A percentile compares a stretch with the other conserved stretches of the same genome.
Conservation (phyloP, 1,140 invertebrate species). For the Drosophila malerkotliana region DNA sequence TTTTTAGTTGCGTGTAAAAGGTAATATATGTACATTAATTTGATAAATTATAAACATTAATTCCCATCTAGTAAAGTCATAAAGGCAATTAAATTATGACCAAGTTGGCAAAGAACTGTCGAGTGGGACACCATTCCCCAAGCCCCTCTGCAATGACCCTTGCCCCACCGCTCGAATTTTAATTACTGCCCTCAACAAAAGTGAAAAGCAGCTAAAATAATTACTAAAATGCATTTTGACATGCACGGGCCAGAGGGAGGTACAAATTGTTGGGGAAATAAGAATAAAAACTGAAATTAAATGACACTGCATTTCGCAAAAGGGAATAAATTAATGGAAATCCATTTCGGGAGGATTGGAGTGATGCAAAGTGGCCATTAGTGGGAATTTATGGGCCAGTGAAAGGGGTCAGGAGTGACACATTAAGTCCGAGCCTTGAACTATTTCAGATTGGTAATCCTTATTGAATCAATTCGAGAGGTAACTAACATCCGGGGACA, state of each 20-base stretch:
- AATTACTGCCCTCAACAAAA: constrained; percentile 45
- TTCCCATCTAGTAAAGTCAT: constrained; percentile 47
- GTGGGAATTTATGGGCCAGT: constrained; percentile 57
- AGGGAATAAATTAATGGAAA: constrained; percentile 75
- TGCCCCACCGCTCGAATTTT: constrained; percentile 17
- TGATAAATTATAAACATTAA: constrained; percentile 72
- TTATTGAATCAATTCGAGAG: not conserved
- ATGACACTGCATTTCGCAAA: constrained; percentile 77
- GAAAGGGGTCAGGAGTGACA: constrained; percentile 14
- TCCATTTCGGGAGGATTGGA: constrained; percentile 59
- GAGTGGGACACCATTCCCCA: constrained; percentile 20
- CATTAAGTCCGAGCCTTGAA: constrained; percentile 44
- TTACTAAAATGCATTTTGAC: constrained; percentile 76
- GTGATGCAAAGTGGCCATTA: constrained; percentile 55
- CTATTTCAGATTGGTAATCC: not conserved
- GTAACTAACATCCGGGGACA: not conserved
- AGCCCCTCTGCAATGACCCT: constrained; percentile 1
- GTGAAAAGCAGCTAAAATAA: constrained; percentile 70
- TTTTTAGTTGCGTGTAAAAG: not conserved
- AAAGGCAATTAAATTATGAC: constrained; percentile 64
- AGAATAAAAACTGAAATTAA: constrained; percentile 53
- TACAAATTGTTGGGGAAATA: constrained; percentile 22
- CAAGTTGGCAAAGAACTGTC: constrained; percentile 42
- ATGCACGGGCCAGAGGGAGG: constrained; percentile 43
- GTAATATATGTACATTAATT: constrained; percentile 62